Evolutionary conservation across 2,888 invertebrate species (phyloP), one percentile per base, ranked within the genome.

Genomic region (Plebejus argus): DNA sequence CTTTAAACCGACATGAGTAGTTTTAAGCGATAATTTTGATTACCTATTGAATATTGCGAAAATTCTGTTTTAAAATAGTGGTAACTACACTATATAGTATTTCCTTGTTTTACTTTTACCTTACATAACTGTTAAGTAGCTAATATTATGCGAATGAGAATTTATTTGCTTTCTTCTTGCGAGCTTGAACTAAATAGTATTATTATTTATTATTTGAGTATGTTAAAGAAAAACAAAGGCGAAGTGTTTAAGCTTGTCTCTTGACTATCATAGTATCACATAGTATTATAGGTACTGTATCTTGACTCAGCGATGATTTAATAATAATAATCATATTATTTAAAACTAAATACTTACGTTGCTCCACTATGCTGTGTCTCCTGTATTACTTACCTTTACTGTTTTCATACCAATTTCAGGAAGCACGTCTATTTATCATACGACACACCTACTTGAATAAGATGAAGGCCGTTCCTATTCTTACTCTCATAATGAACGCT

Each of bases 311-410:
- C 4, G 15, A 49, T 49, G 28, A 28, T 28, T 28, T 28, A 49
- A 15, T 49, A 49, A 15, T 49, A 49, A 15, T 49, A 58, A 58
- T 58, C 5, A n/a, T 58, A 58, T 56, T 3, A 3, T 5, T 23
- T 61, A 61, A 20, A 61, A 61, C 61, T 61, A 61, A 61, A 61
- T 10, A 61, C 61, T 61, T 61, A 61, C 61, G 61, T 8, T 10
- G 61, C 20, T 61, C 23, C 20, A 20, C 23, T 61, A 10, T 3
- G 61, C 61, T 61, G 6, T n/a, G n/a, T 20, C 20, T 58, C 58
- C 20, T 58, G 20, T 10, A 15, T 3, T 23, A 61, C 61, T 23
- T 61, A 61, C 61, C 61, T 61, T 23, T 10, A 23, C 58, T 3
- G 0, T 7, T 61, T 23, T 61, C 20, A 61, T 20, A 23, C 61